These are phyloP conservation scores for Eupristina koningsbergeri DNA, from an alignment of 1,140 invertebrate genomes.

Conservation along the genomic window DNA sequence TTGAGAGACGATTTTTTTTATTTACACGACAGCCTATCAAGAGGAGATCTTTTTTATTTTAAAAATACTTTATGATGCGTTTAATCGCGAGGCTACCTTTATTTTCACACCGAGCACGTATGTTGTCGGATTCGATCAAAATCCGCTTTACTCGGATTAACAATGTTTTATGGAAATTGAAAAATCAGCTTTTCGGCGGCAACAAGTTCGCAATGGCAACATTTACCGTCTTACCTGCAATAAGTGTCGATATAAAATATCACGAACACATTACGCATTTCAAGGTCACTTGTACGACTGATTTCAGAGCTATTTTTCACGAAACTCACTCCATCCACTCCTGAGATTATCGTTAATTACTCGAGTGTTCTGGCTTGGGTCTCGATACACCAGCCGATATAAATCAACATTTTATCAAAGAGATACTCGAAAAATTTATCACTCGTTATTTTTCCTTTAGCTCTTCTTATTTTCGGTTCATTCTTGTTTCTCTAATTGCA, in stretches of 20 bases:
- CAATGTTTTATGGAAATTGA: neutral
- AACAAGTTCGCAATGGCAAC: too few relatives aligned
- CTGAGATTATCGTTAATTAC: neutral
- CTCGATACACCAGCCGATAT: neutral
- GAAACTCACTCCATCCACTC: too few relatives aligned
- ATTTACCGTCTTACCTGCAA: neutral
- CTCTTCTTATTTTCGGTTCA: neutral
- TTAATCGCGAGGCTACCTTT: neutral
- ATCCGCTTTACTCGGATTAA: neutral
- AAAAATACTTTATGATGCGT: too few relatives aligned
- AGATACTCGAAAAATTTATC: neutral
- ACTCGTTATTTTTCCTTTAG: neutral
- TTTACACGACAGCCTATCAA: neutral
- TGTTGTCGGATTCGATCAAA: neutral
- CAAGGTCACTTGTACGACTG: neutral
- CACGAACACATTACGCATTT: neutral
- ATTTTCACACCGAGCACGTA: neutral
- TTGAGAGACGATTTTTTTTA: neutral
- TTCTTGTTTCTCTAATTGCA: neutral
- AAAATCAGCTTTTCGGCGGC: neutral
- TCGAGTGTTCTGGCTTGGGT: neutral
- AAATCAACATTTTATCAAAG: neutral
- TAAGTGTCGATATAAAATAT: neutral
- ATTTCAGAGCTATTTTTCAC: neutral
- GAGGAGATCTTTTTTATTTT: too few relatives aligned